Evolutionary conservation across 2,888 invertebrate genomes (phyloP), one percentile per base, ranked within the genome.

Genomic region (Phaonia tiefii): DNA sequence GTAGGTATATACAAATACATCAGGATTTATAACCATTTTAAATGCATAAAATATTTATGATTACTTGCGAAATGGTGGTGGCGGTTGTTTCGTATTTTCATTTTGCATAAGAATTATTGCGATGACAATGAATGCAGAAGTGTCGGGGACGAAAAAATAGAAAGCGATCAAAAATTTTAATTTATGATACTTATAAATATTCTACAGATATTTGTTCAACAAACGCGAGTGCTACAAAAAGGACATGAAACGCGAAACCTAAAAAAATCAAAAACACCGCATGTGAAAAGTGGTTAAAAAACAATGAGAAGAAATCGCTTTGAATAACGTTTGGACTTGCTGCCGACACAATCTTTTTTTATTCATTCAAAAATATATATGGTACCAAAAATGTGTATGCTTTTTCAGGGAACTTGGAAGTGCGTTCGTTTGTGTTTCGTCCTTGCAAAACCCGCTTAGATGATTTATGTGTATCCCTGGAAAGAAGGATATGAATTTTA

Each of bases 121-220:
- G 87, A 86, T 85, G 85, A 87, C 87, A 88, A 87, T 87, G 86
- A 87, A 87, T 87, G 88, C 85, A 86, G 70, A 54, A 73, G 85
- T 84, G 84, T 85, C 86, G 25, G 3, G 1, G 31, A n/a, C n/a
- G n/a, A 54, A 54, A 51, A 54, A 1, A 25, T 25, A 54, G 22
- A 54, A 25, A 54, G 13, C 25, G 25, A 13, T 22, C 54, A 86
- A 85, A 86, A 85, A 84, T 85, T 85, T 86, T 87, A 87, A 87
- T 87, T 88, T 88, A 87, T 87, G 87, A 87, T 86, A 86, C 88
- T 87, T 88, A 87, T 87, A 87, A 87, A 87, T 87, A 88, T 87
- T 87, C 87, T 86, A 86, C 87, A 87, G 87, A 85, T 87, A 87
- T 87, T 87, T 88, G 88, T 87, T 86, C 84, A 86, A 54, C 56